These are phyloP conservation scores for Acanthurus lineatus DNA, from an alignment of 2,797 vertebrate genomes.

Conservation along the genomic window DNA sequence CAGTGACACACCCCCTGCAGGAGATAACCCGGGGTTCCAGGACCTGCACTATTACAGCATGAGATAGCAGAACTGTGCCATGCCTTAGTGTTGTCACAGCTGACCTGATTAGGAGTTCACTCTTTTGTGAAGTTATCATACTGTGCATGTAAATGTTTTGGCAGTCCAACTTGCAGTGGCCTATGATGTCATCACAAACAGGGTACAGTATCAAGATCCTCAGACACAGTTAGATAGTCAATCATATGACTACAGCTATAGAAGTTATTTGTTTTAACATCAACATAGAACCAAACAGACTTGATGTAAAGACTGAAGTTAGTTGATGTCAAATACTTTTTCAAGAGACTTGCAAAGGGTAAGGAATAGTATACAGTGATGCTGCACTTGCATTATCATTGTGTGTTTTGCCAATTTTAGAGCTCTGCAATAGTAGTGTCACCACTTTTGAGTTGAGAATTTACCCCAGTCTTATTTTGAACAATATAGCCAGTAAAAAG, in stretches of 20 bases:
- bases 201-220: not conserved
- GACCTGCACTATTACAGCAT: not conserved
- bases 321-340: not conserved
- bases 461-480: not conserved
- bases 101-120: constrained; percentile 33
- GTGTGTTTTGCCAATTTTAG: not conserved
- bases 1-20: constrained; percentile 10
- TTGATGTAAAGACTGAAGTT: not conserved
- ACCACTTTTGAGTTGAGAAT: accelerated
- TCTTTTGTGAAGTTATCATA: constrained; percentile 12
- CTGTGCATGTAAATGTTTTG: constrained; percentile 30
- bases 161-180: not conserved
- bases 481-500: not conserved
- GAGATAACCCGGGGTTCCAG: constrained; percentile 9
- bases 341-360: not conserved
- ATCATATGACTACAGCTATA: not conserved
- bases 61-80: not conserved
- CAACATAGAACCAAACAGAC: not conserved
- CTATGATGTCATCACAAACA: constrained; percentile 20
- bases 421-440: not conserved
- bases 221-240: no score
- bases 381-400: not conserved
- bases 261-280: not conserved
- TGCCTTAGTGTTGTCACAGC: constrained; percentile 13
- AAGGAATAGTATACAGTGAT: not conserved